Evolutionary conservation across 2,797 vertebrate genomes (phyloP).

Genomic region (Melanotaenia boesemani): DNA sequence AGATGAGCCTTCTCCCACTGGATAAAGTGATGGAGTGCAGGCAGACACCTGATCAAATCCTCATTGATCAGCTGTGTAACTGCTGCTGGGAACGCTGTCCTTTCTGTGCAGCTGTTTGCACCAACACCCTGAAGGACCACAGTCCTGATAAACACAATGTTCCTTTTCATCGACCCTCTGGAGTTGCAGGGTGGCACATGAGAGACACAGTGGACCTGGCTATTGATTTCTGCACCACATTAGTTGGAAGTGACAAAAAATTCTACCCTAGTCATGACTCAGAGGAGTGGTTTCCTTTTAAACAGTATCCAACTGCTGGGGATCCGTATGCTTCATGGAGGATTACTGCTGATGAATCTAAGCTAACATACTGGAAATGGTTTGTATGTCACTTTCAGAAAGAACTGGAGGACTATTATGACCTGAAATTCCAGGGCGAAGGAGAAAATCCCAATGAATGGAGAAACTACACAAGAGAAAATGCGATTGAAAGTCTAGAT

Average conservation of each 20-base stretch:
- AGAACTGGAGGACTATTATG: conserved; percentile 48
- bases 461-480: conserved; percentile 5
- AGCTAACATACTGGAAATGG: conserved; percentile 70
- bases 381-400: conserved; percentile 63
- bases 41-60: conserved; percentile 56
- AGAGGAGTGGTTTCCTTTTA: fast-evolving
- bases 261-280: neutral
- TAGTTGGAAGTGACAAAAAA: conserved; percentile 18
- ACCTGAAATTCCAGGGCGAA: fast-evolving
- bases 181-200: conserved; percentile 5
- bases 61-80: conserved; percentile 70
- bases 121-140: conserved; percentile 65
- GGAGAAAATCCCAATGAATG: conserved; percentile 56
- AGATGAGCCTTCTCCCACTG: no score
- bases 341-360: conserved; percentile 62
- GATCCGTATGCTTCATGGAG: conserved; percentile 43
- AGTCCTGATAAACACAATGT: conserved; percentile 51
- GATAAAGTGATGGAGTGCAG: conserved; percentile 36
- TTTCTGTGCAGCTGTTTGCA: conserved; percentile 68
- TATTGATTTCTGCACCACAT: conserved; percentile 56
- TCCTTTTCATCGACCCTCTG: conserved; percentile 51
- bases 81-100: conserved; percentile 76
- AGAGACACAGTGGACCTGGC: neutral
- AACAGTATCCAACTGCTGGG: conserved; percentile 55
- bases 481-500: no score